phyloP scores from a whole-genome alignment of 2,888 invertebrate genomes.

The Oligia strigilis region DNA sequence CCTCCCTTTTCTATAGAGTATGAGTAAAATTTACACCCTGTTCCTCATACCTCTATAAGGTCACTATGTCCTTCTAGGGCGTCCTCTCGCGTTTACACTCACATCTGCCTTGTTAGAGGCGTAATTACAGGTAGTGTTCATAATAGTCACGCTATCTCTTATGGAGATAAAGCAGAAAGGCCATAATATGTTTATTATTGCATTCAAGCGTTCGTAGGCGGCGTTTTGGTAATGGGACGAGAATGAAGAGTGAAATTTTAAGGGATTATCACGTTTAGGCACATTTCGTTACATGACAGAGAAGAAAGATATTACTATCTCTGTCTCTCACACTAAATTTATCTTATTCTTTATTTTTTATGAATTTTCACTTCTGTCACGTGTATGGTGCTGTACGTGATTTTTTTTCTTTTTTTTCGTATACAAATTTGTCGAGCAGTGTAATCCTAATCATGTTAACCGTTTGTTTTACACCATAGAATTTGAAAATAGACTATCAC shows the following conservation, averaged over 20 bases:
- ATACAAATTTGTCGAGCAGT: no score
- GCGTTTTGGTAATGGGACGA: background rate
- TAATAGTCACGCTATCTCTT: background rate
- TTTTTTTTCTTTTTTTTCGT: background rate
- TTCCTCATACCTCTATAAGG: no score
- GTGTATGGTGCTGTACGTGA: background rate
- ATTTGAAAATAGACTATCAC: conserved; percentile 12
- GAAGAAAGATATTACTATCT: background rate
- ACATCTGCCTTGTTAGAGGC: background rate
- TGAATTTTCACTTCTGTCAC: background rate
- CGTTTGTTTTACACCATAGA: background rate
- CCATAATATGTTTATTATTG: background rate
- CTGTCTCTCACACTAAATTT: background rate
- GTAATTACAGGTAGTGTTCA: conserved; percentile 87
- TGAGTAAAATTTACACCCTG: no score
- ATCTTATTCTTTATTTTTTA: background rate
- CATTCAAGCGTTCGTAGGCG: background rate
- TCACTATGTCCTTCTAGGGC: background rate
- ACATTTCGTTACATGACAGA: background rate
- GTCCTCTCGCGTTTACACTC: background rate
- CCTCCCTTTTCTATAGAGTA: no score
- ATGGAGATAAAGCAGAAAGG: background rate
- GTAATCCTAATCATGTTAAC: background rate
- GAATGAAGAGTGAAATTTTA: background rate
- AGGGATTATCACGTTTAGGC: background rate